A percentile compares a stretch with the other conserved stretches of the same genome.
Conservation (phyloP, 2,797 vertebrate genomes). For the Macropodus opercularis region DNA sequence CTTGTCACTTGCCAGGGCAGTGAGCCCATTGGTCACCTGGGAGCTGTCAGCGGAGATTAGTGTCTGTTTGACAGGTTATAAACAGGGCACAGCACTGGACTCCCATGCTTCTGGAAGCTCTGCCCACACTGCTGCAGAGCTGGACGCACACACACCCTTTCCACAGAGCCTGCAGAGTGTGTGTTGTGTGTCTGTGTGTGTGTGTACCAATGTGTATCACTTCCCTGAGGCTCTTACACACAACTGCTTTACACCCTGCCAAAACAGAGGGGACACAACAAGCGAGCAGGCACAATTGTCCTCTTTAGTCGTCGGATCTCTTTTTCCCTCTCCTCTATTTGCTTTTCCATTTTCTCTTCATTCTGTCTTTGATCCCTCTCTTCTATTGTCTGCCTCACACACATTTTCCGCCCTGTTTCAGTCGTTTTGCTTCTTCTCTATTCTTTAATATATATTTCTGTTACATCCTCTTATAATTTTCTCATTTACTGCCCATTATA, state of each 20-base stretch:
- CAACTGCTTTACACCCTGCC: conserved; percentile 50
- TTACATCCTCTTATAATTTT: conserved; percentile 11
- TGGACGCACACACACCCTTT: conserved; percentile 30
- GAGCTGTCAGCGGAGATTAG: conserved; percentile 72
- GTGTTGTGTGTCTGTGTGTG: conserved; percentile 11
- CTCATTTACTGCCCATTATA: conserved; percentile 21
- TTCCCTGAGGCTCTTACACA: conserved; percentile 46
- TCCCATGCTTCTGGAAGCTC: conserved; percentile 47
- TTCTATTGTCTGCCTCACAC: conserved; percentile 40
- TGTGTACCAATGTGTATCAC: conserved; percentile 49
- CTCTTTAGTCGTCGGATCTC: conserved; percentile 50
- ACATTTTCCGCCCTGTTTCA: conserved; percentile 1
- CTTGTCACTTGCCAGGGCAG: conserved; percentile 61
- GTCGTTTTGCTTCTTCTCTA: neutral
- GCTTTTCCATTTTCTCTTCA: conserved; percentile 7
- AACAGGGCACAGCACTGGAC: conserved; percentile 57
- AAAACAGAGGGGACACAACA: conserved; percentile 52
- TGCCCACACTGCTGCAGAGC: conserved; percentile 44
- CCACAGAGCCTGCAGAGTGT: conserved; percentile 29
- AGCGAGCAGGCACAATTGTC: conserved; percentile 48
- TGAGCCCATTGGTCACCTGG: conserved; percentile 76
- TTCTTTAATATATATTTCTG: neutral
- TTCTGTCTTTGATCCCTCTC: conserved; percentile 42
- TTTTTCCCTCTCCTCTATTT: conserved; percentile 23
- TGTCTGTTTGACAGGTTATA: conserved; percentile 71